These are phyloP conservation scores for Otolemur crassicaudatus DNA, from an alignment of 2,797 vertebrate genomes.

Conservation along the genomic window DNA sequence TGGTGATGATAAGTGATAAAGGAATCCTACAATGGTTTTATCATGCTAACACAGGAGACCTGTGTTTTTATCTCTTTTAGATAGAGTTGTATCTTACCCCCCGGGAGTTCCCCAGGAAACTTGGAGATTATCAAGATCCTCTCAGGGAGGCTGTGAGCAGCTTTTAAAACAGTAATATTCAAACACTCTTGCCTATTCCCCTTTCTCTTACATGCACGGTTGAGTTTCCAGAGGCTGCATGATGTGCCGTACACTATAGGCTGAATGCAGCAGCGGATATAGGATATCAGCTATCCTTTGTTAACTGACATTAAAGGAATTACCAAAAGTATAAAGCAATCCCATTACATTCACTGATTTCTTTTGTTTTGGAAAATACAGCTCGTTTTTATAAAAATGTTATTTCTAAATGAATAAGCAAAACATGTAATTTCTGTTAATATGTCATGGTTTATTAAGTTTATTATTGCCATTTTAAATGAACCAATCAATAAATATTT, in stretches of 20 bases:
- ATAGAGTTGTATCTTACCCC: background rate
- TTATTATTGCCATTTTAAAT: background rate
- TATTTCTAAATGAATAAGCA: too few relatives aligned
- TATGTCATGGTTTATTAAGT: background rate
- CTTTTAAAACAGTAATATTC: background rate
- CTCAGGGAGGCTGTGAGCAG: background rate
- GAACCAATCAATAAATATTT: background rate
- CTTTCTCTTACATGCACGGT: background rate
- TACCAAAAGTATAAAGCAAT: background rate
- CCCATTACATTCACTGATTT: background rate
- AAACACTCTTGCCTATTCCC: background rate
- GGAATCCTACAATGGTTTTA: background rate
- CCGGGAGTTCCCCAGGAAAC: background rate
- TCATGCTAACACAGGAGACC: background rate
- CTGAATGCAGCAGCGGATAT: background rate
- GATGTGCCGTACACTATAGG: background rate
- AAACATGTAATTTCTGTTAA: background rate
- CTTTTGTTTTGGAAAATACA: background rate
- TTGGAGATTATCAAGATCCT: background rate
- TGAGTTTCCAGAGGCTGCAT: background rate
- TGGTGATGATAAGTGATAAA: background rate
- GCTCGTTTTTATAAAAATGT: constrained; percentile 11
- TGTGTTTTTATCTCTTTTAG: background rate
- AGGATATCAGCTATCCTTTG: background rate
- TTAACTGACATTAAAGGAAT: background rate